A percentile compares a stretch with the other conserved stretches of the same genome.
These are phyloP conservation scores for Hermetia illucens DNA, from an alignment of 1,140 invertebrate genomes.

Conservation along the genomic window DNA sequence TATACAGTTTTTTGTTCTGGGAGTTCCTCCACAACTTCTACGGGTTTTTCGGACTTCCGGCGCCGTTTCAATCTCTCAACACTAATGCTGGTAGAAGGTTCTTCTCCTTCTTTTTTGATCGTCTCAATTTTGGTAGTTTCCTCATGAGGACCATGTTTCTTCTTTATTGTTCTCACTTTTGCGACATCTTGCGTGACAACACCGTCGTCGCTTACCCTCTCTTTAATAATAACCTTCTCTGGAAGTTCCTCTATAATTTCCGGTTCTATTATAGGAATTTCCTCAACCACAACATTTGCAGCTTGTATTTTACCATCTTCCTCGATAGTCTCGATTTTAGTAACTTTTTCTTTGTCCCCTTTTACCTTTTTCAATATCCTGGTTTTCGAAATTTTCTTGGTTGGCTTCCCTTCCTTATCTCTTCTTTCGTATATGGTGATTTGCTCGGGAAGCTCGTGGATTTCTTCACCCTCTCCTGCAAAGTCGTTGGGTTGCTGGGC, in stretches of 20 bases:
- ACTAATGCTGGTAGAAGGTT: conserved; percentile 24
- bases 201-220: conserved; percentile 18
- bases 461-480: too few relatives aligned
- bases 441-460: conserved; percentile 30
- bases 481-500: neutral
- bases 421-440: conserved; percentile 11
- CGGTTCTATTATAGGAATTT: conserved; percentile 11
- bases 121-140: conserved; percentile 9
- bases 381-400: conserved; percentile 15
- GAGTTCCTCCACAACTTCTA: conserved; percentile 19
- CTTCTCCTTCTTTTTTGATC: conserved; percentile 1
- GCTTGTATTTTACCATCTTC: conserved; percentile 22
- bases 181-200: conserved; percentile 20
- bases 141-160: conserved; percentile 18
- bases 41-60: conserved; percentile 15
- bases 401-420: conserved; percentile 10
- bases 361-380: conserved; percentile 18
- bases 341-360: conserved; percentile 22
- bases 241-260: conserved; percentile 23
- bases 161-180: conserved; percentile 29
- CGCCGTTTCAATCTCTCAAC: conserved; percentile 16
- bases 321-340: conserved; percentile 26
- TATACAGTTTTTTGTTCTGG: conserved; percentile 23
- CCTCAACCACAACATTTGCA: conserved; percentile 13
- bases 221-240: conserved; percentile 21